These are phyloP conservation scores for Hermodice carunculata DNA, from an alignment of 2,888 invertebrate species.

Conservation along the genomic window DNA sequence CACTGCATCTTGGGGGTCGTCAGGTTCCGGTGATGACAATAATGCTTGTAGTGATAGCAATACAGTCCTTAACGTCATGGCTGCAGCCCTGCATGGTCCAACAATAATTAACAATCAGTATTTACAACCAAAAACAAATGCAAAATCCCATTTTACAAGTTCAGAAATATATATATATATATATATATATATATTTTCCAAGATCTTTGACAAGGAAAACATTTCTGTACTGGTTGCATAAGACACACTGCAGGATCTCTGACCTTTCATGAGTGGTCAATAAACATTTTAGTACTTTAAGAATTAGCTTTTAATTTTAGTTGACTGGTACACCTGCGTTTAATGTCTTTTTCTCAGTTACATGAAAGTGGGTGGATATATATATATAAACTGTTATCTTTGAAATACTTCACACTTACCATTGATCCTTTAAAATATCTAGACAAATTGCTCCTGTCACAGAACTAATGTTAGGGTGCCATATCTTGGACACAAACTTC, in stretches of 20 bases:
- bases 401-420: too few relatives aligned
- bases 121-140: not conserved
- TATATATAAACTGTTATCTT: too few relatives aligned
- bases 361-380: too few relatives aligned
- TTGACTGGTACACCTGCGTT: too few relatives aligned
- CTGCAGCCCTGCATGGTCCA: slow-evolving; percentile 85
- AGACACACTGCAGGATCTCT: too few relatives aligned
- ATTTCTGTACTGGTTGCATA: too few relatives aligned
- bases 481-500: slow-evolving; percentile 96
- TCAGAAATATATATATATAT: not conserved
- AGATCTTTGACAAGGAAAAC: too few relatives aligned
- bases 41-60: slow-evolving; percentile 95
- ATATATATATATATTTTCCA: too few relatives aligned
- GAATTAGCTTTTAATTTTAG: too few relatives aligned
- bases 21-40: slow-evolving; percentile 75
- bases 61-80: slow-evolving; percentile 96
- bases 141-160: not conserved
- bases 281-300: too few relatives aligned
- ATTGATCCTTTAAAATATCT: slow-evolving; percentile 90
- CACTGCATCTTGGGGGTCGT: slow-evolving; percentile 74
- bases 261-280: too few relatives aligned
- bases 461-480: slow-evolving; percentile 99
- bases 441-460: slow-evolving; percentile 97
- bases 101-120: not conserved
- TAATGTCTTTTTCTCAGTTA: too few relatives aligned